Conservation (phyloP, 2,113 vertebrate genomes). For the Puma concolor region DNA sequence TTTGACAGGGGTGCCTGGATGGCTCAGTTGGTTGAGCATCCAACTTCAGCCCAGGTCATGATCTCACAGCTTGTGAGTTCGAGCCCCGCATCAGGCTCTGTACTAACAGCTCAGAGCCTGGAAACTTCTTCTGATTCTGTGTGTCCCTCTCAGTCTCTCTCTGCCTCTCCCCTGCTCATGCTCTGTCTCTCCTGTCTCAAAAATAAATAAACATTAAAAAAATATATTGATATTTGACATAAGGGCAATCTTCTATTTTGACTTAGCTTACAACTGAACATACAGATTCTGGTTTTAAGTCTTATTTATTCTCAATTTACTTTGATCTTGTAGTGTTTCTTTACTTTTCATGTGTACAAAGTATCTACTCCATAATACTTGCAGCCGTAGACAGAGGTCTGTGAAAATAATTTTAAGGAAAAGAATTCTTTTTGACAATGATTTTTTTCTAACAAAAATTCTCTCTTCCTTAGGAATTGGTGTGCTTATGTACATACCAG, state of each 20-base stretch:
- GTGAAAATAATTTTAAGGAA: neutral
- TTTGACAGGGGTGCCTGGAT: neutral
- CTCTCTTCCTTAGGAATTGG: slow-evolving; percentile 86
- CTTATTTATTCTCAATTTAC: neutral
- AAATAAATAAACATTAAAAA: too few species aligned
- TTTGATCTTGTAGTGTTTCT: neutral
- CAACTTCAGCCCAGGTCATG: too few species aligned
- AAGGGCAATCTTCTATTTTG: neutral
- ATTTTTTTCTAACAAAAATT: slow-evolving; percentile 8
- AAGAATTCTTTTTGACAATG: neutral
- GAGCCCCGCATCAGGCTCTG: too few species aligned
- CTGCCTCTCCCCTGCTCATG: too few species aligned
- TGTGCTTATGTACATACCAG: slow-evolving; percentile 89
- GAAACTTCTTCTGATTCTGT: too few species aligned
- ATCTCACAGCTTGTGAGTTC: too few species aligned
- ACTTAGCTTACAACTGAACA: neutral
- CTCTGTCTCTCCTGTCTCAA: too few species aligned
- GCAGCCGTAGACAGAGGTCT: neutral
- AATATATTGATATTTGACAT: neutral
- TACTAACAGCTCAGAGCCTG: too few species aligned
- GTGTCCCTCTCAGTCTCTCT: too few species aligned
- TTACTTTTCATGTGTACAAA: neutral
- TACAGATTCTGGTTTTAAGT: neutral
- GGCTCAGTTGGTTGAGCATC: too few species aligned
- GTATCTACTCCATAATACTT: neutral